Percentiles rank a stretch among this genome's conserved stretches.
phyloP scores from a whole-genome alignment of 92 coral and sea anemone genomes.

The Montipora capitata region DNA sequence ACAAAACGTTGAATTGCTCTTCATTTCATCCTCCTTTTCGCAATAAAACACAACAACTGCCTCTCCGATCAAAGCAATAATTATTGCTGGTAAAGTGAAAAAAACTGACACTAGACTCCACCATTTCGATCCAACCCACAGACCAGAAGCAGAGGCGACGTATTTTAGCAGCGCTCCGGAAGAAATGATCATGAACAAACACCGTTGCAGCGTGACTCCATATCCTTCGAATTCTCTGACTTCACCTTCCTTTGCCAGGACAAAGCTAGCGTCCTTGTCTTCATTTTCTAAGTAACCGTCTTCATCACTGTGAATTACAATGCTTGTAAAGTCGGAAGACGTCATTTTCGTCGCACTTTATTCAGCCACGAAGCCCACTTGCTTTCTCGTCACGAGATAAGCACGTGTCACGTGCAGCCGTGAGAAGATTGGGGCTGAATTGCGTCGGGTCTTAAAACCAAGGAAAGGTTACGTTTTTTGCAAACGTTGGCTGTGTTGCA shows the following conservation, averaged over 20 bases:
- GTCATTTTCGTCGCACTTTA: neutral
- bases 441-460: too few relatives aligned
- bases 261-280: neutral
- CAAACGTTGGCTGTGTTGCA: too few relatives aligned
- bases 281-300: neutral
- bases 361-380: too few relatives aligned
- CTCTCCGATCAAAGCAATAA: conserved; percentile 20
- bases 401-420: too few relatives aligned
- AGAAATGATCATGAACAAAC: conserved; percentile 4
- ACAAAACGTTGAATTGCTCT: conserved; percentile 43
- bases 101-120: conserved; percentile 1
- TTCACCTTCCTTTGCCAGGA: neutral
- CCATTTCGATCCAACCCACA: conserved; percentile 36
- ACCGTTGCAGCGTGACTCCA: neutral
- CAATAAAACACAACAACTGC: conserved; percentile 34
- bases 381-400: too few relatives aligned
- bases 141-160: conserved; percentile 31
- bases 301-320: conserved; percentile 7
- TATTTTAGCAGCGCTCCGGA: conserved; percentile 21
- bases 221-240: neutral
- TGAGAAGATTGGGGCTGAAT: too few relatives aligned
- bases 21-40: neutral
- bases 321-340: conserved; percentile 18
- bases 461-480: too few relatives aligned
- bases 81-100: conserved; percentile 17